Evolutionary conservation across 2,113 vertebrate species (phyloP), one percentile per base, ranked within the genome.

Genomic region (Coptodon rendalli): DNA sequence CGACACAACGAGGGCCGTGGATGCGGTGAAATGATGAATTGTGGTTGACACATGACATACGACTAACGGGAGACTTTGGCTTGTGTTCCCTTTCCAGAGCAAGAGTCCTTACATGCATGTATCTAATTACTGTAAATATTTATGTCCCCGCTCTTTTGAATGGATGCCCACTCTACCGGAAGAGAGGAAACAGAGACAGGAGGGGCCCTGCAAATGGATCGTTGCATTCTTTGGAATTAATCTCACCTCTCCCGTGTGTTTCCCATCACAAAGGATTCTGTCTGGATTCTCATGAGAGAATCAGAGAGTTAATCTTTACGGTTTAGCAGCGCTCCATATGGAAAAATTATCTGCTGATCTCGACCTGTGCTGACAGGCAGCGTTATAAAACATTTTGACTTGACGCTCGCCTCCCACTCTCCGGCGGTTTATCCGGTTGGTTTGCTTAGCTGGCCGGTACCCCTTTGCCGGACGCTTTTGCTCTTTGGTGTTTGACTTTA

Each of bases 61-160:
- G 40, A 52, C 38, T 40, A 3, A 16, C 31, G 13, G 63, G 9
- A 53, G 59, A 78, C 29, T 76, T 79, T 22, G 9, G 4, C 27
- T 59, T 80, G n/a, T 22, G 52, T 38, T 87, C 59, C 31, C 16
- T 88, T 81, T 81, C 73, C 48, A 24, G 27, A 81, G 19, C 31
- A 24, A 50, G 38, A 52, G 31, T 87, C 82, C 78, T 66, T 56
- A 91, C 86, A 92, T 86, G 91, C 91, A 83, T 84, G 54, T 71
- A 88, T 93, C 54, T 92, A 89, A 92, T 91, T 88, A 94, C 84
- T 90, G 89, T 94, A 94, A 95, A 94, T 90, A 92, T 89, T 92
- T 95, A 92, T 84, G 90, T 86, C 73, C 73, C 73, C 11, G 9
- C 68, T 80, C 24, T 93, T 80, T 82, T 91, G 79, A 94, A 87